Percentiles rank a stretch among this genome's conserved stretches.
These are phyloP conservation scores for Brachyhypopomus gauderio DNA, from an alignment of 2,113 vertebrate species.

Conservation along the genomic window DNA sequence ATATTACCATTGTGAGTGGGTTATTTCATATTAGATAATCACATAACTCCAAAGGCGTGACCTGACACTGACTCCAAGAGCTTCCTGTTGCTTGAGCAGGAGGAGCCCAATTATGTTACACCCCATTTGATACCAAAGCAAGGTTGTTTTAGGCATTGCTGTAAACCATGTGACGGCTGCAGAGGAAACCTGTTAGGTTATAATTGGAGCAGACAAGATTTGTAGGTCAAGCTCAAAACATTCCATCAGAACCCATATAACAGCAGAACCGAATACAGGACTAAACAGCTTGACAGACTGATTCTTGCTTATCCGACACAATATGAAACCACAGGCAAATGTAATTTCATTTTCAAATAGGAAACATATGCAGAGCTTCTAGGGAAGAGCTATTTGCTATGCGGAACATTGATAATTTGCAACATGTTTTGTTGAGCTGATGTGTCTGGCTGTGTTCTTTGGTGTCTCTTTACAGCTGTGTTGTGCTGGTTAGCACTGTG, in stretches of 20 bases:
- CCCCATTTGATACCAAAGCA: slow-evolving; percentile 20
- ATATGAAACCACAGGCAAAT: background rate
- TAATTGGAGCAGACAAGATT: slow-evolving; percentile 4
- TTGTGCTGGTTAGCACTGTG: slow-evolving; percentile 52
- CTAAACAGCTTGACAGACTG: background rate
- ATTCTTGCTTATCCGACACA: background rate
- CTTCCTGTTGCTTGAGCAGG: slow-evolving; percentile 35
- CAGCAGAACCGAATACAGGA: background rate
- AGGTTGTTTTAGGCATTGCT: slow-evolving; percentile 30
- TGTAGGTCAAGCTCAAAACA: background rate
- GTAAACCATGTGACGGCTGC: slow-evolving; percentile 14
- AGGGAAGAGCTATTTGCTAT: background rate
- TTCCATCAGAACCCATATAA: background rate
- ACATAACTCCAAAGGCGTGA: slow-evolving; percentile 26
- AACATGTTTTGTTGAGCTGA: slow-evolving; percentile 16
- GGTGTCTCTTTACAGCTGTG: slow-evolving; percentile 46
- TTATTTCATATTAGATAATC: slow-evolving; percentile 22
- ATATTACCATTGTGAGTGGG: slow-evolving; percentile 3
- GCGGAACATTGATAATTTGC: too few species aligned
- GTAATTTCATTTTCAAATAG: background rate
- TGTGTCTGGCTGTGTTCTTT: slow-evolving; percentile 57
- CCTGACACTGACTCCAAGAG: slow-evolving; percentile 13
- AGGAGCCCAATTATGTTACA: slow-evolving; percentile 19
- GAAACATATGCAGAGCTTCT: background rate
- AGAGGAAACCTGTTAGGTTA: slow-evolving; percentile 1